Conservation (phyloP, 2,888 invertebrate species). For the Volucella bombylans region DNA sequence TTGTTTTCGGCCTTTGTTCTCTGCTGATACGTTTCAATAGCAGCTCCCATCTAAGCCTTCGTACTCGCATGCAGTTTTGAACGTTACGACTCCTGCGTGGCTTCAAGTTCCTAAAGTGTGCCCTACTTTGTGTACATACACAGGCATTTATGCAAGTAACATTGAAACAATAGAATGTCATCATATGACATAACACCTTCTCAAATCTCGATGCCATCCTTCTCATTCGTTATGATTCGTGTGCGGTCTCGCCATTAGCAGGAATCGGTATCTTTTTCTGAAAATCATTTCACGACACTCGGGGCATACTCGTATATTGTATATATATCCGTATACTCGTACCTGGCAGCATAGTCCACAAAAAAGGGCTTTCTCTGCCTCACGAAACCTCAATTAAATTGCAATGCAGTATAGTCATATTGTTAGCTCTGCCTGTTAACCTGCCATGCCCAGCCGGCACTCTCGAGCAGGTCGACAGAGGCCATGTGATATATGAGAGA, state of each 20-base stretch:
- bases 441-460: slow-evolving; percentile 13
- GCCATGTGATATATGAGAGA: slow-evolving; percentile 66
- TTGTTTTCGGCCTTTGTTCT: too few relatives aligned
- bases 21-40: too few relatives aligned
- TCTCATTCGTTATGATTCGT: slow-evolving; percentile 25
- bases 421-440: slow-evolving; percentile 24
- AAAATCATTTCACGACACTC: slow-evolving; percentile 60
- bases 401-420: slow-evolving; percentile 32
- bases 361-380: slow-evolving; percentile 69
- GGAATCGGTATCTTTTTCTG: slow-evolving; percentile 47
- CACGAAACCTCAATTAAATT: slow-evolving; percentile 72
- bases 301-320: slow-evolving; percentile 53
- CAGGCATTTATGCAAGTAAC: slow-evolving; percentile 16
- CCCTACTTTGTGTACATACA: too few relatives aligned
- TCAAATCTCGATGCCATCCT: slow-evolving; percentile 2
- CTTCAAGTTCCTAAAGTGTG: too few relatives aligned
- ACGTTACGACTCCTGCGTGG: too few relatives aligned
- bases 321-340: slow-evolving; percentile 21
- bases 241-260: slow-evolving; percentile 49
- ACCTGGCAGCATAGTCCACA: slow-evolving; percentile 26
- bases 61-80: too few relatives aligned
- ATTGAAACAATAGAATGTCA: slow-evolving; percentile 57
- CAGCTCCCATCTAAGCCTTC: too few relatives aligned
- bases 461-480: slow-evolving; percentile 60
- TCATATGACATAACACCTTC: slow-evolving; percentile 62